Conservation (phyloP, 2,888 invertebrate species). For the Theristus sp. region DNA sequence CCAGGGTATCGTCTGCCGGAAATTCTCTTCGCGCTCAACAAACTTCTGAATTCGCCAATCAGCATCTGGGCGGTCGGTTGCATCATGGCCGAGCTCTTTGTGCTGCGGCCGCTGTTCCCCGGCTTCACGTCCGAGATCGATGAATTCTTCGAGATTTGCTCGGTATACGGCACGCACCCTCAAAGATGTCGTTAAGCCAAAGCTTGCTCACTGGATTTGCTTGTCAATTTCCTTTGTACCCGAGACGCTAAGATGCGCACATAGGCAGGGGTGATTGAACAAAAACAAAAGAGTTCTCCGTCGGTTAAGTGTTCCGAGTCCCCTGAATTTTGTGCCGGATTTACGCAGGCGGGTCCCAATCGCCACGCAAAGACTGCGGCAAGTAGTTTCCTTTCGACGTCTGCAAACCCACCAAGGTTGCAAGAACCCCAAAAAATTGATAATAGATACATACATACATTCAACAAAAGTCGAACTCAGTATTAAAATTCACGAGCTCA, state of each 20-base stretch:
- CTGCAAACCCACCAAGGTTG: no score
- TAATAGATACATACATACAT: no score
- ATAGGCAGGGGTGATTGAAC: background rate
- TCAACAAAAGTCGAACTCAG: no score
- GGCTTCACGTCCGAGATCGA: conserved; percentile 52
- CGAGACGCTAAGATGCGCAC: background rate
- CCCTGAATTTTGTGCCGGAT: no score
- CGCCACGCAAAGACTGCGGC: no score
- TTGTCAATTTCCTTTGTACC: background rate
- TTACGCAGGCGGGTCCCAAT: no score
- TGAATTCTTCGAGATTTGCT: conserved; percentile 49
- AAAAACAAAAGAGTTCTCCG: no score
- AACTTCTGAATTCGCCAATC: conserved; percentile 89
- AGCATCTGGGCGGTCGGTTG: conserved; percentile 92
- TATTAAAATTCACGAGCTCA: no score
- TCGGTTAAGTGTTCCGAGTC: background rate
- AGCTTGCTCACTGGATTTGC: background rate
- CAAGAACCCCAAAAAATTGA: no score
- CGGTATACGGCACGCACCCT: conserved; percentile 40
- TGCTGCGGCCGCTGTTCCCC: conserved; percentile 49
- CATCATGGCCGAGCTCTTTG: conserved; percentile 75
- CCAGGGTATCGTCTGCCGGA: conserved; percentile 73
- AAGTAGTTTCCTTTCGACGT: no score
- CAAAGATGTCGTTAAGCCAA: conserved; percentile 13
- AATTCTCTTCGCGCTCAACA: conserved; percentile 79